A percentile compares a stretch with the other conserved stretches of the same genome.
phyloP scores from a whole-genome alignment of 2,113 vertebrate genomes.

The Nanger granti region DNA sequence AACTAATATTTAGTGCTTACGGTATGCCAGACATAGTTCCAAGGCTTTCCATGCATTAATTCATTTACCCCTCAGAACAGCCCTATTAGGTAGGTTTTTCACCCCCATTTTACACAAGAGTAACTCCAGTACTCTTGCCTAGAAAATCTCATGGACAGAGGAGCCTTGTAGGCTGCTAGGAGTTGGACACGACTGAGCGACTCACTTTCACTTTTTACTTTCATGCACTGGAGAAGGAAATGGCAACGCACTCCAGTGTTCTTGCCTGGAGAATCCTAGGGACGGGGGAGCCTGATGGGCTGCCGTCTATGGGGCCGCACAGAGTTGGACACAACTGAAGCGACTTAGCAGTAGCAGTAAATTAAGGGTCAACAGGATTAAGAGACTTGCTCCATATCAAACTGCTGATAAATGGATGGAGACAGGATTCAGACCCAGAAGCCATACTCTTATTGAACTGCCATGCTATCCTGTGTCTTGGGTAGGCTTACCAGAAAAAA shows the following conservation, averaged over 20 bases:
- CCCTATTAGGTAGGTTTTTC: neutral
- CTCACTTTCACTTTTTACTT: too few species aligned
- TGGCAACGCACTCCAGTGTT: too few species aligned
- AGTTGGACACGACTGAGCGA: too few species aligned
- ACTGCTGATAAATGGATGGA: neutral
- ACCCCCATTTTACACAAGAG: neutral
- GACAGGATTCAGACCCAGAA: neutral
- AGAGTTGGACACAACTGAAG: too few species aligned
- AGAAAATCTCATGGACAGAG: too few species aligned
- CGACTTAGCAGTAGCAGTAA: neutral
- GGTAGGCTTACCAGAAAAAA: neutral
- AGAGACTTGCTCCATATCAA: neutral
- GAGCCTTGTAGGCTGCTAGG: too few species aligned
- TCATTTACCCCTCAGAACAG: neutral
- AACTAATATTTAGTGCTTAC: neutral
- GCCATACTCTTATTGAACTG: neutral
- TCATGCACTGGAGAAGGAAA: too few species aligned
- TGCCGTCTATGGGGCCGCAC: too few species aligned
- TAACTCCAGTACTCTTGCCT: too few species aligned
- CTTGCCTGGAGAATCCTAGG: too few species aligned
- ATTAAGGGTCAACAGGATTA: neutral
- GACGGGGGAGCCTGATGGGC: too few species aligned
- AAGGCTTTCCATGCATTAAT: neutral
- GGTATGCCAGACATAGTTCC: neutral
- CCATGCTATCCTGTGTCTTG: neutral